Conservation (phyloP, 1,140 invertebrate genomes). For the Meloidogyne floridensis region DNA sequence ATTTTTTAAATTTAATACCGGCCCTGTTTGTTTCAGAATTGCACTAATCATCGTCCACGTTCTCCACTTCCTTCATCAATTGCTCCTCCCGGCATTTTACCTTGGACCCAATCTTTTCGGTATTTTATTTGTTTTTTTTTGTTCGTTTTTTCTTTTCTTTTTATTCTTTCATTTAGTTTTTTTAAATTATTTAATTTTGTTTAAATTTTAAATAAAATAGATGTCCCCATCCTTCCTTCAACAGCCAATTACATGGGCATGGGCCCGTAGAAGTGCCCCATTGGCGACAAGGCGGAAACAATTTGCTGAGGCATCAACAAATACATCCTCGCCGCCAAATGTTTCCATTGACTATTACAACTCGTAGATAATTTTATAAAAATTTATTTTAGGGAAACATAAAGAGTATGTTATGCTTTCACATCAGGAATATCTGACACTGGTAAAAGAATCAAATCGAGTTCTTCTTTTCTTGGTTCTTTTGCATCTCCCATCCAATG, state of each 20-base stretch:
- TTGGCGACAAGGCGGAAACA: conserved; percentile 11
- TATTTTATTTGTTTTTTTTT: neutral
- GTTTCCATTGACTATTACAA: conserved; percentile 23
- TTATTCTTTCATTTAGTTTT: neutral
- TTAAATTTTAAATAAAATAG: neutral
- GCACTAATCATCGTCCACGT: neutral
- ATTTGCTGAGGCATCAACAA: conserved; percentile 4
- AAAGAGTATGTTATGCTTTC: too few species aligned
- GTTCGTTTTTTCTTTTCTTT: neutral
- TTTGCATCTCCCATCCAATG: too few species aligned
- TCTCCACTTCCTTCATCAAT: neutral
- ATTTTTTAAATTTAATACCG: neutral
- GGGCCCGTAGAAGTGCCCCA: conserved; percentile 29
- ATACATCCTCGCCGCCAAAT: conserved; percentile 6
- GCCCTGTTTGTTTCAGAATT: conserved; percentile 3
- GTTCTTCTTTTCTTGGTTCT: too few species aligned
- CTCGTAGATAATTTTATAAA: conserved; percentile 1
- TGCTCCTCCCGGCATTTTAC: neutral
- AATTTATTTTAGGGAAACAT: too few species aligned
- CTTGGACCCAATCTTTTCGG: neutral
- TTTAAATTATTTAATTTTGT: neutral
- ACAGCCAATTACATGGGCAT: conserved; percentile 15
- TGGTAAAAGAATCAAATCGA: too few species aligned
- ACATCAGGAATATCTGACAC: too few species aligned
- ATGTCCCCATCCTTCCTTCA: conserved; percentile 4